Percentiles rank a stretch among this genome's conserved stretches.
Evolutionary conservation across 1,140 invertebrate genomes (phyloP).

Genomic region (Tetramorium alpestre): DNA sequence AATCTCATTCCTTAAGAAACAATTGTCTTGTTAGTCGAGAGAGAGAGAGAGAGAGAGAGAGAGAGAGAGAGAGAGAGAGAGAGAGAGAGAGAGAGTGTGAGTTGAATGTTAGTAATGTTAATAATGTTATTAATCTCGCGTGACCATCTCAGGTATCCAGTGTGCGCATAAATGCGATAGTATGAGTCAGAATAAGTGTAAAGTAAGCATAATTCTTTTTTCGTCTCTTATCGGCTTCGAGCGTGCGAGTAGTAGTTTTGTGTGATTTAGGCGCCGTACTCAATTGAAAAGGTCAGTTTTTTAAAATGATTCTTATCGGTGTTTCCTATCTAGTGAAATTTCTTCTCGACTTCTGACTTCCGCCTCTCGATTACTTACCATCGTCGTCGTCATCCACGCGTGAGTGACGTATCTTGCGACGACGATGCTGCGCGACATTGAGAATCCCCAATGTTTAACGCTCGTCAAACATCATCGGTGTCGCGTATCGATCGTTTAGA

Average conservation of each 20-base stretch:
- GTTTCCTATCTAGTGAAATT: slow-evolving; percentile 84
- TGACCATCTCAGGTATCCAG: not conserved
- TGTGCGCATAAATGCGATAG: not conserved
- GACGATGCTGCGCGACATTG: not conserved
- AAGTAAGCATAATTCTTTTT: not conserved
- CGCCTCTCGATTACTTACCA: slow-evolving; percentile 70
- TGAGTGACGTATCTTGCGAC: slow-evolving; percentile 5
- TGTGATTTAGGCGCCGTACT: slow-evolving; percentile 75
- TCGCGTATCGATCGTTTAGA: slow-evolving; percentile 29
- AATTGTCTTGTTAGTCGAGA: not conserved
- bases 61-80: too few species aligned
- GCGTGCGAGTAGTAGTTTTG: too few species aligned
- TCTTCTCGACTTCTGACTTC: slow-evolving; percentile 76
- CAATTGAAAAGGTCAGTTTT: slow-evolving; percentile 85
- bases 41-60: too few species aligned
- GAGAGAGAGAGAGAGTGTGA: not conserved
- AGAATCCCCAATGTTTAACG: slow-evolving; percentile 4
- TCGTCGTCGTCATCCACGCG: not conserved
- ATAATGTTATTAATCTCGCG: not conserved
- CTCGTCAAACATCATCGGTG: slow-evolving; percentile 33
- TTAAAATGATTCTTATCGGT: slow-evolving; percentile 81
- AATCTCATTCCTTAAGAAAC: not conserved
- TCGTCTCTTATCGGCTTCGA: not conserved
- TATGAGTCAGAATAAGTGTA: not conserved
- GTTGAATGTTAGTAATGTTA: not conserved